Conservation (phyloP, 2,113 vertebrate genomes). For the Cryptomyrus ogoouensis region DNA sequence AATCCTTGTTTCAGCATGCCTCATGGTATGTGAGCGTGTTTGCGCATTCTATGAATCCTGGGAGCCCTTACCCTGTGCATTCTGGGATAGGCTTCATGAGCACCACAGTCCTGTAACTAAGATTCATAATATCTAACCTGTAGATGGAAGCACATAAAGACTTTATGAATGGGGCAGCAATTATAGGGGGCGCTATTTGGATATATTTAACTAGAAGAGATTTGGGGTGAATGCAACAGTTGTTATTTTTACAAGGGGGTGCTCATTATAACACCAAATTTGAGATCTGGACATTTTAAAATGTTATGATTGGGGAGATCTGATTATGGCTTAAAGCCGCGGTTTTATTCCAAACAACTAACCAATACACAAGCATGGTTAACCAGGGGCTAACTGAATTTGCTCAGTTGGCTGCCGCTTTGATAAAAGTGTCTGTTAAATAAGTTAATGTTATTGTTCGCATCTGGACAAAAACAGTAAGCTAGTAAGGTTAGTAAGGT, state of each 20-base stretch:
- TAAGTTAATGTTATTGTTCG: too few species aligned
- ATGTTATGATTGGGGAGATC: background rate
- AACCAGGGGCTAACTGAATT: too few species aligned
- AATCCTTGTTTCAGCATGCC: too few species aligned
- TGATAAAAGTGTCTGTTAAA: too few species aligned
- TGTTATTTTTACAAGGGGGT: background rate
- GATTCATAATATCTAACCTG: background rate
- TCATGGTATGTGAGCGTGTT: too few species aligned
- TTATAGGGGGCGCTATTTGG: background rate
- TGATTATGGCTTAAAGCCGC: too few species aligned
- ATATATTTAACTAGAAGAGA: background rate
- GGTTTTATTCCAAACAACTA: too few species aligned
- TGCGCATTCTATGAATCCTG: background rate
- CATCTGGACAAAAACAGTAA: background rate
- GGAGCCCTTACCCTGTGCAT: background rate
- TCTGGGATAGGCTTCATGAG: background rate
- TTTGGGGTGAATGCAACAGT: background rate
- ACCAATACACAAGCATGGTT: too few species aligned
- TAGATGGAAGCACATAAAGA: background rate
- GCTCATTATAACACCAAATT: background rate
- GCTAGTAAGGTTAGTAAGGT: background rate
- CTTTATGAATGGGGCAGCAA: background rate
- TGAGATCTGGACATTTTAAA: background rate
- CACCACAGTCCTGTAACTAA: background rate
- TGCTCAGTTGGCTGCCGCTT: too few species aligned